Base-by-base conservation (phyloP, 1,140 invertebrate species). In the Heliconius eleuchia region DNA sequence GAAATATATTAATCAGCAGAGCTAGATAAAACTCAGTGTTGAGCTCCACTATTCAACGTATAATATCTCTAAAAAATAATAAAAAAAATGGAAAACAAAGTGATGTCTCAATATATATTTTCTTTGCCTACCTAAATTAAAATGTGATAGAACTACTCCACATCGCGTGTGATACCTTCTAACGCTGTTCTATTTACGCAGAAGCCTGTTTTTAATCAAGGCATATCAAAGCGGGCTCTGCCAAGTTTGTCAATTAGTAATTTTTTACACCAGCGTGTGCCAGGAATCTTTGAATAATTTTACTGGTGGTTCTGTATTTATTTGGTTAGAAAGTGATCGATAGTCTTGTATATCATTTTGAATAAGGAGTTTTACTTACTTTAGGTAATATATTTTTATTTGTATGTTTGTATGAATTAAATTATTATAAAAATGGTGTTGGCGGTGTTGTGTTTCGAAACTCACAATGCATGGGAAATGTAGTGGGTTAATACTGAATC, bases 201-300 rank as follows among this genome's bases (percentile, higher is more conserved):
- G 78, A 42, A 78, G 79, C 84, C 86, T 87, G 85, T 74, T 84
- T 86, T 85, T 88, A 82, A 87, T 87, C 86, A 85, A 77, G 71
- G 72, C 81, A 83, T 86, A 86, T 88, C 87, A 87, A 87, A 88
- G 86, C 71, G 76, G n/a, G 37, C 46, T 6, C 76, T 83, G 84
- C 80, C 81, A 85, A 85, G 79, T 74, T 78, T 82, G 80, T 86
- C 82, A 83, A 86, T 86, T 85, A 81, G 78, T 77, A 74, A 27
- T 66, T 66, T 46, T 66, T 78, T 78, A 55, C 37, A 39, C 30
- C 50, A 23, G 71, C 76, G 42, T 39, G 46, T 30, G 57, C 60
- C 74, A 76, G 39, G n/a, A 76, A 39, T 19, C 13, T 19, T 39
- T 19, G 13, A 57, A 70, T 76, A 70, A 76, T 70, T 76, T 19